These are phyloP conservation scores for Esox lucius DNA, from an alignment of 2,797 vertebrate species.

Conservation along the genomic window DNA sequence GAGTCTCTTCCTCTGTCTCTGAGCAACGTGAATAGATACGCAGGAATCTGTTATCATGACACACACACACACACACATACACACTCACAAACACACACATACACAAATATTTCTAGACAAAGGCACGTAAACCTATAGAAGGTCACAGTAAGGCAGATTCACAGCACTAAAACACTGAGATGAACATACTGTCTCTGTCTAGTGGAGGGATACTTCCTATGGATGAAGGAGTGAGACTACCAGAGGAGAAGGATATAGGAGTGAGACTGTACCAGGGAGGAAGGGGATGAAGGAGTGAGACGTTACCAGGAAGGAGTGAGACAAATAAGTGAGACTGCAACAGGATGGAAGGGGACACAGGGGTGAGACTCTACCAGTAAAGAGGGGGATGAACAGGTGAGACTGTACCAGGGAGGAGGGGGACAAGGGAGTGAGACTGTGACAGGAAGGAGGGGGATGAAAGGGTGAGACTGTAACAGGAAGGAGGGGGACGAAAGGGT, in stretches of 20 bases:
- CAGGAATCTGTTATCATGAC: constrained; percentile 55
- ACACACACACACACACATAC: constrained; percentile 24
- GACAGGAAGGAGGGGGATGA: background rate
- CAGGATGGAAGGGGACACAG: too few species aligned
- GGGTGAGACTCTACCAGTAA: constrained; percentile 19
- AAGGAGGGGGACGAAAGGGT: too few species aligned
- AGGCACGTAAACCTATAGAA: constrained; percentile 81
- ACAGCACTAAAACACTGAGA: constrained; percentile 72
- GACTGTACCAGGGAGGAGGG: background rate
- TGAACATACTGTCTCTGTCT: constrained; percentile 36
- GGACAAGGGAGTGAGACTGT: background rate
- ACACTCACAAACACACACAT: constrained; percentile 5
- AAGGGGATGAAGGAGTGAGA: too few species aligned
- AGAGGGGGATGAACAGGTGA: constrained; percentile 17
- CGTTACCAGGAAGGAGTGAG: constrained; percentile 16
- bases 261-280: background rate
- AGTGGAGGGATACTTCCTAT: constrained; percentile 6
- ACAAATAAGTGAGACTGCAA: constrained; percentile 20
- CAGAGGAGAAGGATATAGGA: constrained; percentile 29
- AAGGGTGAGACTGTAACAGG: constrained; percentile 17
- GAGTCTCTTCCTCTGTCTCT: constrained; percentile 58
- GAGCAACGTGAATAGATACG: constrained; percentile 63
- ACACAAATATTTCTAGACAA: constrained; percentile 71
- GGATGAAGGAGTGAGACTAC: background rate
- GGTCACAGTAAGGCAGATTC: constrained; percentile 82